A percentile compares a stretch with the other conserved stretches of the same genome.
Conservation (phyloP, 2,888 invertebrate species). For the Allacma fusca region DNA sequence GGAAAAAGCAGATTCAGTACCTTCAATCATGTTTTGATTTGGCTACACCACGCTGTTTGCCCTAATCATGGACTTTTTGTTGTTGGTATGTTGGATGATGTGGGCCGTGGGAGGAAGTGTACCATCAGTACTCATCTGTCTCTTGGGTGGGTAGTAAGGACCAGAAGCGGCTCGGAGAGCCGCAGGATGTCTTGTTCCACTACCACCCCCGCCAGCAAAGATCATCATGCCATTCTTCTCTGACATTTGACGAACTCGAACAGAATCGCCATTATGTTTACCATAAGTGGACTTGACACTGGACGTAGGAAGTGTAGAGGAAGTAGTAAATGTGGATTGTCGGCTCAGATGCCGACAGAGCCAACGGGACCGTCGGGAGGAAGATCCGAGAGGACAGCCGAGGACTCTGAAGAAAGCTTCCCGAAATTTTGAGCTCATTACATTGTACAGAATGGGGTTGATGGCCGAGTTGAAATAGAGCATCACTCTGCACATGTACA, state of each 20-base stretch:
- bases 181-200: constrained; percentile 48
- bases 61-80: constrained; percentile 59
- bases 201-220: constrained; percentile 37
- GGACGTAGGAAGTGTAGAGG: constrained; percentile 63
- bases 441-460: constrained; percentile 89
- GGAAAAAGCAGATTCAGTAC: neutral
- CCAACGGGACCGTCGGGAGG: constrained; percentile 63
- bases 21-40: constrained; percentile 13
- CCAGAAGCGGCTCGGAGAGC: constrained; percentile 58
- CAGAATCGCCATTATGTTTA: constrained; percentile 58
- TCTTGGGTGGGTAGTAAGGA: constrained; percentile 60
- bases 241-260: constrained; percentile 56
- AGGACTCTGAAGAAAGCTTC: constrained; percentile 77
- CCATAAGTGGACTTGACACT: constrained; percentile 58
- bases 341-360: constrained; percentile 67
- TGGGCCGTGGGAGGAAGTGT: constrained; percentile 50
- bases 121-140: constrained; percentile 58
- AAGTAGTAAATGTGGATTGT: constrained; percentile 74
- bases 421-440: constrained; percentile 91
- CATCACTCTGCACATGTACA: constrained; percentile 87
- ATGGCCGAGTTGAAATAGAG: constrained; percentile 89
- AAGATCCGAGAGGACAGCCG: constrained; percentile 60
- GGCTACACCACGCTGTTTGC: constrained; percentile 61
- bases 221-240: constrained; percentile 49
- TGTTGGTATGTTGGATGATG: constrained; percentile 46